Base-by-base conservation (phyloP, 2,888 invertebrate genomes). In the Aspidapion aeneum region DNA sequence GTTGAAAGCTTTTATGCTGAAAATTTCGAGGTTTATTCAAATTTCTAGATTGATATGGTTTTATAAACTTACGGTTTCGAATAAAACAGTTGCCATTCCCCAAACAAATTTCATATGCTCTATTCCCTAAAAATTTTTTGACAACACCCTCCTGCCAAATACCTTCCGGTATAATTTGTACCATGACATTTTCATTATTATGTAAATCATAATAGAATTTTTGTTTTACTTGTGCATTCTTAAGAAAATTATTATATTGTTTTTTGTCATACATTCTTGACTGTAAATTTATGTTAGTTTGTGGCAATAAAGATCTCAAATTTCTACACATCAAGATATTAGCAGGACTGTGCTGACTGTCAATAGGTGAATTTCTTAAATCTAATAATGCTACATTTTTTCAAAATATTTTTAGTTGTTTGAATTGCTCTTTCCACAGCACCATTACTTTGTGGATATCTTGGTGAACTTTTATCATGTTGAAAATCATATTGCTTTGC, bases 371-470 rank as follows among this genome's bases (percentile, higher is more conserved):
- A 16, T 57, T 57, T 57, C 57, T 57, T 57, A 57, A 21, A 57
- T 57, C 22, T 57, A 35, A 57, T 21, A 21, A 21, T 57, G 22
- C 22, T 35, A 57, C 21, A 3, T 21, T 57, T 16, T 18, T 1
- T 19, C 21, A 16, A 57, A 17, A 17, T 1, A 57, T 19, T 21
- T 17, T 57, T 57, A 21, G 57, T 57, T 3, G 57, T 35, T 35
- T 35, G 35, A 7, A 35, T 35, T 7, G 35, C 35, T 35, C 35
- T 35, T 35, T 35, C 35, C 22, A 57, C 57, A 21, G 22, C 20
- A 21, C 49, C 49, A 58, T 58, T 58, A 49, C 58, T 58, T n/a
- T 35, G 20, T 49, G 58, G 58, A 58, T 58, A 58, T 58, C 58
- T 58, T 1, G 58, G 49, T 49, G 49, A 58, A 49, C 49, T 58